Evolutionary conservation across 1,140 invertebrate genomes (phyloP).

Genomic region (Pseudoatta argentina): DNA sequence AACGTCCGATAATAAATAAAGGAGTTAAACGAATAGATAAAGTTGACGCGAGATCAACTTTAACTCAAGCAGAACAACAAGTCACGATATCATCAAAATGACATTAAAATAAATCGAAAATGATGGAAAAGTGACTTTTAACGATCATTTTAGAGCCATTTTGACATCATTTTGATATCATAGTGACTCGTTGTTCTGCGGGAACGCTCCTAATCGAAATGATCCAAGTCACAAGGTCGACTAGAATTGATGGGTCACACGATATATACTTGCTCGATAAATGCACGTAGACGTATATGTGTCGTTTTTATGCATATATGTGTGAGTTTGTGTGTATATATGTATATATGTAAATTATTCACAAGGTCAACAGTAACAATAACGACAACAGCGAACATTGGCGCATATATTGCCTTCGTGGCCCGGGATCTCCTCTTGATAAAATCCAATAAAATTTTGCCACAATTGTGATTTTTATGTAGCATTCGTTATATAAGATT

Average conservation of each 20-base stretch:
- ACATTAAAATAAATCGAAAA: too few species aligned
- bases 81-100: too few species aligned
- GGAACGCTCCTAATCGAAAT: constrained; percentile 7
- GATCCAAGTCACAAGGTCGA: constrained; percentile 20
- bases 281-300: constrained; percentile 12
- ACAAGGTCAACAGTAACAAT: constrained; percentile 81
- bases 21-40: not conserved
- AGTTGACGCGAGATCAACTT: constrained; percentile 16
- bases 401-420: too few species aligned
- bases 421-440: too few species aligned
- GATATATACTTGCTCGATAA: constrained; percentile 45
- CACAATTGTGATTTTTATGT: too few species aligned
- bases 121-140: too few species aligned
- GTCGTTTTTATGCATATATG: not conserved
- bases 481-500: too few species aligned
- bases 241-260: constrained; percentile 45
- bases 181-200: too few species aligned
- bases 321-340: not conserved
- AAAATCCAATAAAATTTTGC: too few species aligned
- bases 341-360: constrained; percentile 60
- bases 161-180: too few species aligned
- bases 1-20: constrained; percentile 5
- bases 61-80: not conserved
- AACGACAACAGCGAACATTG: constrained; percentile 78
- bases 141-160: too few species aligned